Evolutionary conservation across 2,797 vertebrate species (phyloP).

Genomic region (Coilia nasus): DNA sequence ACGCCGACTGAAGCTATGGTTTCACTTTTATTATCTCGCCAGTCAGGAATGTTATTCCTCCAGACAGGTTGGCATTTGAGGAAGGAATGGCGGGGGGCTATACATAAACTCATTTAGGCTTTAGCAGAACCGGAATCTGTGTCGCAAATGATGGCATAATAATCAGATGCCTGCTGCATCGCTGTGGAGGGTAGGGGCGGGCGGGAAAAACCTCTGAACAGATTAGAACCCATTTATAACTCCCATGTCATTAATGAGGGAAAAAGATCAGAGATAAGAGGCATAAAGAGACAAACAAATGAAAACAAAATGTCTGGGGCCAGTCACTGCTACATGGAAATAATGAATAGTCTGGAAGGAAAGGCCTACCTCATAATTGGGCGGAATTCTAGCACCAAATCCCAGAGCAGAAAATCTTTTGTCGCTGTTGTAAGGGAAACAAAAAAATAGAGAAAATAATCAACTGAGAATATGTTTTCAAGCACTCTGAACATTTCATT

Average conservation of each 20-base stretch:
- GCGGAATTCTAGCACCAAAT: constrained; percentile 95
- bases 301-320: constrained; percentile 16
- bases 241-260: constrained; percentile 18
- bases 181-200: constrained; percentile 40
- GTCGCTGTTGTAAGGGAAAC: constrained; percentile 74
- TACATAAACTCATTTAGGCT: constrained; percentile 60
- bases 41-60: constrained; percentile 54
- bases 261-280: constrained; percentile 37
- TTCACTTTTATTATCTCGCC: constrained; percentile 42
- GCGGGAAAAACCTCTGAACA: neutral
- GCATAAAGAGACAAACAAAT: constrained; percentile 30
- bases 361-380: constrained; percentile 89
- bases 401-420: constrained; percentile 96
- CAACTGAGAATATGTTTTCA: neutral
- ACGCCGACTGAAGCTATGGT: constrained; percentile 35
- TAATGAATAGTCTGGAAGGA: constrained; percentile 20
- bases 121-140: constrained; percentile 57
- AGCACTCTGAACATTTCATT: neutral
- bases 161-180: constrained; percentile 42
- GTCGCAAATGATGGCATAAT: constrained; percentile 50
- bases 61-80: constrained; percentile 45
- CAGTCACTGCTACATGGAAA: neutral
- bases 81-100: constrained; percentile 43
- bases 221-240: constrained; percentile 44
- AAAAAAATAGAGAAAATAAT: neutral